phyloP scores from a whole-genome alignment of 2,113 vertebrate genomes.

The Cairina moschata region DNA sequence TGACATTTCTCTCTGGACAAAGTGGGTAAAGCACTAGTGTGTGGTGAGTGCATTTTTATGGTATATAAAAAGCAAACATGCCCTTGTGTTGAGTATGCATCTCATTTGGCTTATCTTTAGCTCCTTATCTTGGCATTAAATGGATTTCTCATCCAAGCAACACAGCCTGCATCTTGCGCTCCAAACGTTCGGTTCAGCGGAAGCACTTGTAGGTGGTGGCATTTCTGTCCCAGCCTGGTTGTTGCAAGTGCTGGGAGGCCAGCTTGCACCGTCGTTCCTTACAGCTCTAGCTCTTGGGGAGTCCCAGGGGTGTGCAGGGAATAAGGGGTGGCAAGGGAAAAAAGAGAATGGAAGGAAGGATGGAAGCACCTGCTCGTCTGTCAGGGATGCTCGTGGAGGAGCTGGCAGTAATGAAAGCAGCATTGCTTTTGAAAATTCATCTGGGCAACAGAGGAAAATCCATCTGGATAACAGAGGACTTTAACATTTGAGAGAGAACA shows the following conservation, averaged over 20 bases:
- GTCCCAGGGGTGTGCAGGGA: not conserved
- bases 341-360: not conserved
- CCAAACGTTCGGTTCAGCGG: not conserved
- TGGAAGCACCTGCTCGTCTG: fast-evolving
- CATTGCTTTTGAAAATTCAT: not conserved
- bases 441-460: not conserved
- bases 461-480: not conserved
- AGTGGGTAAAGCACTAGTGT: not conserved
- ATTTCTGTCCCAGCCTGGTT: not conserved
- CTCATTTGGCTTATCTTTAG: not conserved
- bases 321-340: not conserved
- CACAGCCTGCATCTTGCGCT: not conserved
- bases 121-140: not conserved
- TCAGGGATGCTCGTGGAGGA: not conserved
- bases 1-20: not conserved
- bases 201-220: not conserved
- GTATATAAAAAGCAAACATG: not conserved
- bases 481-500: not conserved
- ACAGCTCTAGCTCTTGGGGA: not conserved
- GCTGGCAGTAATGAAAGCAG: not conserved
- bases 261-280: too few species aligned
- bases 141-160: not conserved
- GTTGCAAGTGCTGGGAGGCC: not conserved
- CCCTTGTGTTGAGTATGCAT: not conserved
- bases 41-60: not conserved